Conservation (phyloP, 2,797 vertebrate genomes). For the Pseudochaenichthys georgianus region DNA sequence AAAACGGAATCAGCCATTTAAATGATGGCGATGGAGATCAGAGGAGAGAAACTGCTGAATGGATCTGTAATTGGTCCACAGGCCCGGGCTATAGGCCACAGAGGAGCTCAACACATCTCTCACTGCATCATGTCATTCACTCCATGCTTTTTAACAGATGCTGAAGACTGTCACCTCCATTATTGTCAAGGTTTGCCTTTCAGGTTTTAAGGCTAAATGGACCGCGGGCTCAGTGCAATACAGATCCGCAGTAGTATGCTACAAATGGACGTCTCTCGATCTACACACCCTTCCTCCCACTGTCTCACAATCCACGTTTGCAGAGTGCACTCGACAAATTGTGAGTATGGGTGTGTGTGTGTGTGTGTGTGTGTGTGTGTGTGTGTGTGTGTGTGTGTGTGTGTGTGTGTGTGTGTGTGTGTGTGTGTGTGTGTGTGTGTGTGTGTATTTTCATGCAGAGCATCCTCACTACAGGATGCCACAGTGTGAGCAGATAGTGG, state of each 20-base stretch:
- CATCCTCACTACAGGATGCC: conserved; percentile 56
- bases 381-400: no score
- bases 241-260: conserved; percentile 24
- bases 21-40: conserved; percentile 71
- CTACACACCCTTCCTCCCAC: conserved; percentile 61
- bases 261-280: conserved; percentile 46
- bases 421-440: no score
- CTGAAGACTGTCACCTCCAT: conserved; percentile 20
- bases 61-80: conserved; percentile 66
- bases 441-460: conserved; percentile 38
- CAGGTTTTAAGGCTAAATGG: conserved; percentile 48
- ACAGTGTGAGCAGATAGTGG: conserved; percentile 64
- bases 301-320: conserved; percentile 66
- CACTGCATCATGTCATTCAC: conserved; percentile 44
- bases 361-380: no score
- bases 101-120: conserved; percentile 44
- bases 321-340: conserved; percentile 57
- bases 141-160: conserved; percentile 31
- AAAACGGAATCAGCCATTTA: conserved; percentile 74
- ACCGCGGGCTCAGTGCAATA: conserved; percentile 20
- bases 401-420: no score
- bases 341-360: conserved; percentile 24
- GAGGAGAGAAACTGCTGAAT: conserved; percentile 71
- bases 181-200: conserved; percentile 47
- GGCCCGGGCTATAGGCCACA: conserved; percentile 50